Evolutionary conservation across 2,888 invertebrate genomes (phyloP).

Genomic region (Amphipyra tragopoginis): DNA sequence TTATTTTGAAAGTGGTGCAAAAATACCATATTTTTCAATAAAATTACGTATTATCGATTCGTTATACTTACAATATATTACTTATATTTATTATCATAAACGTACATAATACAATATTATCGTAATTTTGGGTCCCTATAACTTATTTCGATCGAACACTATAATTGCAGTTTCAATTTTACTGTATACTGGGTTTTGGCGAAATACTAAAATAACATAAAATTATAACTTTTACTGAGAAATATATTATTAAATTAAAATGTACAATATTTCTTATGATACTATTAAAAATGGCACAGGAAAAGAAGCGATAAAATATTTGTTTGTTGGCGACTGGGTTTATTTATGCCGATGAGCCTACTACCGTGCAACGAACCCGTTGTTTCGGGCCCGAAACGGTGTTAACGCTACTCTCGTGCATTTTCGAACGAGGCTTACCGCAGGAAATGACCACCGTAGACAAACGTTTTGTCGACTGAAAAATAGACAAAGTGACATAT

Average conservation of each 20-base stretch:
- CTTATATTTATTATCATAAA: slow-evolving; percentile 19
- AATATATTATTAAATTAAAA: slow-evolving; percentile 53
- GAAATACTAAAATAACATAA: slow-evolving; percentile 46
- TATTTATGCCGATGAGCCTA: background rate
- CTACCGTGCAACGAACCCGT: background rate
- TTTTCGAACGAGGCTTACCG: too few relatives aligned
- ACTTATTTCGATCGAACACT: slow-evolving; percentile 47
- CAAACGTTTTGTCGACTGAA: too few relatives aligned
- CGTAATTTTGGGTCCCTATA: slow-evolving; percentile 60
- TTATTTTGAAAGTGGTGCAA: slow-evolving; percentile 41
- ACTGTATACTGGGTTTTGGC: slow-evolving; percentile 34
- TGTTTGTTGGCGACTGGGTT: slow-evolving; percentile 23
- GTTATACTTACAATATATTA: slow-evolving; percentile 32
- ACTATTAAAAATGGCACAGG: slow-evolving; percentile 69
- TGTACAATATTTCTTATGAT: slow-evolving; percentile 53
- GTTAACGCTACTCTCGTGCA: too few relatives aligned
- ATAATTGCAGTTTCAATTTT: slow-evolving; percentile 33
- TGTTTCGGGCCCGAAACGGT: too few relatives aligned
- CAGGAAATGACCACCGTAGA: too few relatives aligned
- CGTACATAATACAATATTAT: slow-evolving; percentile 48
- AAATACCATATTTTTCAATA: slow-evolving; percentile 44
- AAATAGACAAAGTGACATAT: too few relatives aligned
- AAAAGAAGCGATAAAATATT: slow-evolving; percentile 58
- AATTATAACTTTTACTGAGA: slow-evolving; percentile 19
- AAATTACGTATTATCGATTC: slow-evolving; percentile 48